Base-by-base conservation (phyloP, 2,797 vertebrate genomes). In the Vireo griseus region DNA sequence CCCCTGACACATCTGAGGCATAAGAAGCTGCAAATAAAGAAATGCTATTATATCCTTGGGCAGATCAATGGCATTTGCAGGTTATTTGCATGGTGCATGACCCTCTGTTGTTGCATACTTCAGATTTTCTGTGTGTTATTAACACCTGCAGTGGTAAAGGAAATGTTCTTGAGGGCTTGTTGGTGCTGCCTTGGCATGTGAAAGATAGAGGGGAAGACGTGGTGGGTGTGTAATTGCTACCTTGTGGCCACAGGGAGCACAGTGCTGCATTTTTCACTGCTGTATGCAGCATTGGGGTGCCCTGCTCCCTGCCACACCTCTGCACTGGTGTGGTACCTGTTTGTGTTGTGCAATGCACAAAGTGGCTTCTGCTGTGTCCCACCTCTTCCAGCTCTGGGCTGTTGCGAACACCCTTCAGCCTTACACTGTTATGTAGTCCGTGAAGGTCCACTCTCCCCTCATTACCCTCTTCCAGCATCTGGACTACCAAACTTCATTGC, bases 61-160 rank as follows among this genome's bases (percentile, higher is more conserved):
- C 89, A 95, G 88, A 51, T 51, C 65, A 67, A 94, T 85, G 73
- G 74, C 77, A 83, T 92, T 94, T 94, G 45, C 94, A 55, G 80
- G 79, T 76, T 84, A 13, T 18, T 79, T 96, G 71, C 31, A 3
- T 1, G 14, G 81, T 94, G 77, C 79, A 66, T 57, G 59, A 82
- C 82, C 75, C 74, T 88, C 83, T 72, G 45, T 66, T 91, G 73
- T 68, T 93, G 74, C 77, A 50, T 95, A 91, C 88, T 92, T 87
- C n/a, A 71, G 62, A 62, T 14, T 83, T 61, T n/a, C 18, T 48
- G 42, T 20, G 33, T 68, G 24, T 42, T 54, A 73, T 26, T 77
- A 80, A 19, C 57, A 63, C 15, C 17, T 73, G 10, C 50, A 58
- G 21, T 42, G 33, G 20, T 47, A 83, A 58, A 83, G 35, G n/a